phyloP scores from a whole-genome alignment of 2,888 invertebrate genomes.

The Glyphotaelius pellucidus region DNA sequence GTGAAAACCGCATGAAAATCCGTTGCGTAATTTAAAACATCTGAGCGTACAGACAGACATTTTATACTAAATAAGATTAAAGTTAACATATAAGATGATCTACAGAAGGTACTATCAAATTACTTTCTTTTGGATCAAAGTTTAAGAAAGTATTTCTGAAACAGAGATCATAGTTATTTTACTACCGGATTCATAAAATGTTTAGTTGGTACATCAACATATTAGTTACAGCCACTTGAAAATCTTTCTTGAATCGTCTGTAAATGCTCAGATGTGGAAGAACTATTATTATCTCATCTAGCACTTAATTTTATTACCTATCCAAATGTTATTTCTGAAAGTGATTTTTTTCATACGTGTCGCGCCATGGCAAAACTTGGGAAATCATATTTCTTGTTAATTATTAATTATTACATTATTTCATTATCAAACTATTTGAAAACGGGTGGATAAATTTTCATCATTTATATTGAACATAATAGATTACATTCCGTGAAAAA shows the following conservation, averaged over 20 bases:
- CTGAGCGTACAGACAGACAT: no score
- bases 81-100: no score
- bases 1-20: no score
- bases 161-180: background rate
- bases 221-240: background rate
- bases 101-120: background rate
- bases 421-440: no score
- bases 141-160: background rate
- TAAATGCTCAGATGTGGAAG: background rate
- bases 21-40: no score
- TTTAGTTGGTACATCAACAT: background rate
- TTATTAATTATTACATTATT: no score
- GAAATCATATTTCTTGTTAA: no score
- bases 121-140: background rate
- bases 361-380: background rate
- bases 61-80: no score
- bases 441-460: no score
- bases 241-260: background rate
- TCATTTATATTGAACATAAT: no score
- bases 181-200: background rate
- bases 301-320: background rate
- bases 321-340: background rate
- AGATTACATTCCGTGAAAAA: no score
- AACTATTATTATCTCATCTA: background rate
- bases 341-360: background rate